Evolutionary conservation across 1,140 invertebrate species (phyloP).

Genomic region (Drosophila sucinea): DNA sequence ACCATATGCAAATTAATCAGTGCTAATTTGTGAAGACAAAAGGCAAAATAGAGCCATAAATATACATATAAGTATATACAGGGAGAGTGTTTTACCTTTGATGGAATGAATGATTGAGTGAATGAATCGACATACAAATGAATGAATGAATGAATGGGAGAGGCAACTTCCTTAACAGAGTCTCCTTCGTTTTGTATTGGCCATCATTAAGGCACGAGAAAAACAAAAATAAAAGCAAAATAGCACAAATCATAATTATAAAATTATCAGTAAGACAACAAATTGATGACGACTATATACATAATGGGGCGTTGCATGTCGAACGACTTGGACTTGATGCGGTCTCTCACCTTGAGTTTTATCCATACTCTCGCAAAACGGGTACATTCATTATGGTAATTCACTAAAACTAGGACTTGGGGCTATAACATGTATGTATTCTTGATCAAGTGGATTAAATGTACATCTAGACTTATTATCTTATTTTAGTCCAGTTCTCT

Average conservation of each 20-base stretch:
- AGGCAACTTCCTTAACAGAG: neutral
- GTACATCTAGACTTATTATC: no score
- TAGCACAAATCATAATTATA: slow-evolving; percentile 60
- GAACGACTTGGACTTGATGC: slow-evolving; percentile 50
- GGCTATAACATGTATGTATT: neutral
- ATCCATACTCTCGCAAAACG: neutral
- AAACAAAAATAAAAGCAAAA: neutral
- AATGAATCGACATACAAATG: slow-evolving; percentile 11
- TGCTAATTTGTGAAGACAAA: slow-evolving; percentile 67
- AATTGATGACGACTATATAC: slow-evolving; percentile 19
- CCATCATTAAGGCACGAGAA: slow-evolving; percentile 50
- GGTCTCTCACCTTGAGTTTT: slow-evolving; percentile 75
- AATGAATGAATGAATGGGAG: slow-evolving; percentile 3
- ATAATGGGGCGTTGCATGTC: slow-evolving; percentile 53
- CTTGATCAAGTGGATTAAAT: no score
- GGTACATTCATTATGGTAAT: slow-evolving; percentile 54
- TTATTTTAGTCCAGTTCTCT: no score
- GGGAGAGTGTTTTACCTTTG: slow-evolving; percentile 35
- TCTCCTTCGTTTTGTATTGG: slow-evolving; percentile 42
- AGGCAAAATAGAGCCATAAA: slow-evolving; percentile 70
- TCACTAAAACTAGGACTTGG: neutral
- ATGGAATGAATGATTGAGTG: neutral
- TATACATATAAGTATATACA: slow-evolving; percentile 17
- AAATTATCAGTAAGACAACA: slow-evolving; percentile 67
- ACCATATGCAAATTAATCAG: slow-evolving; percentile 57